Percentiles rank a stretch among this genome's conserved stretches.
Conservation (phyloP, 1,140 invertebrate genomes). For the Oryzaephilus surinamensis region DNA sequence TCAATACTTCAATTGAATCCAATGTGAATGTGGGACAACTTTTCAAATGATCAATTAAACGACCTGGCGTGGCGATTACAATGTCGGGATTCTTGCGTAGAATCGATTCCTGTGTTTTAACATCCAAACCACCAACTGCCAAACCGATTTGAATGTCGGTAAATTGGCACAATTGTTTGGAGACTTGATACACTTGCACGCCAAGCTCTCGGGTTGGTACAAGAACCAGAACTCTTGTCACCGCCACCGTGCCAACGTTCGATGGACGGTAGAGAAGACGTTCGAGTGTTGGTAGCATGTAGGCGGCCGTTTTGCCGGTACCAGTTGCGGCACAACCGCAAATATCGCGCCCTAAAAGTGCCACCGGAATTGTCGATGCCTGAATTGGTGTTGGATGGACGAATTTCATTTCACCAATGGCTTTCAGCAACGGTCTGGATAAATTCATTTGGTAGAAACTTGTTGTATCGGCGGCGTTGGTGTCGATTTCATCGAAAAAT, state of each 20-base stretch:
- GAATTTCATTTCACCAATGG: constrained; percentile 77
- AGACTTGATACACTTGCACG: constrained; percentile 86
- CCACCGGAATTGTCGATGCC: constrained; percentile 86
- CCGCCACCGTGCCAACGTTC: constrained; percentile 53
- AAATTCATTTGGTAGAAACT: constrained; percentile 8
- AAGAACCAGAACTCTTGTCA: constrained; percentile 82
- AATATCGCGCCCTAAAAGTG: constrained; percentile 80
- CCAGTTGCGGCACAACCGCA: constrained; percentile 96
- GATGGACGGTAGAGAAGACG: constrained; percentile 70
- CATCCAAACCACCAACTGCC: constrained; percentile 85
- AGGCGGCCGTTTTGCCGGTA: constrained; percentile 97
- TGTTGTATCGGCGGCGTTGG: background rate
- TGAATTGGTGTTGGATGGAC: constrained; percentile 95
- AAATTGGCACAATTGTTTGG: constrained; percentile 80
- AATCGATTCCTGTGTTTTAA: constrained; percentile 85
- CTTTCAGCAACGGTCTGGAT: constrained; percentile 28
- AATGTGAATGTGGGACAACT: constrained; percentile 90
- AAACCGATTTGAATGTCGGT: constrained; percentile 72
- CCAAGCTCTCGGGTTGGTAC: constrained; percentile 96
- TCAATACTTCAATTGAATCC: constrained; percentile 85
- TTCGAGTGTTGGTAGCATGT: constrained; percentile 95
- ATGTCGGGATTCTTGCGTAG: constrained; percentile 87
- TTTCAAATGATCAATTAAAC: constrained; percentile 94
- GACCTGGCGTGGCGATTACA: constrained; percentile 95
- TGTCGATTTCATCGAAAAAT: background rate